Base-by-base conservation (phyloP, 2,797 vertebrate genomes). In the Coregonus suidteri region DNA sequence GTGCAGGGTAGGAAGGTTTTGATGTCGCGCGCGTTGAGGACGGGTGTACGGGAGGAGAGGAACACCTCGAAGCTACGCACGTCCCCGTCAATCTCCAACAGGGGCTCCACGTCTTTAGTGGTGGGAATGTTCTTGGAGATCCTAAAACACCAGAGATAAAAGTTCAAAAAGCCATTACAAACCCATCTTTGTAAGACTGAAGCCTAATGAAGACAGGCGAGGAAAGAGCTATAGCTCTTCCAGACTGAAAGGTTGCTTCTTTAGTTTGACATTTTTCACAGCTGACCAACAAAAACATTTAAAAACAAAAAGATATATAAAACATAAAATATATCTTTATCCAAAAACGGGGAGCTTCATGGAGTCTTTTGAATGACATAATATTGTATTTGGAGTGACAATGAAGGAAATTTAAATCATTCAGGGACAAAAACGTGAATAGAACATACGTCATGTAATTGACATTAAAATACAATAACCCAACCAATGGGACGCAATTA, bases 91-190 rank as follows among this genome's bases (percentile, higher is more conserved):
- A 99, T 99, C 94, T 99, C 98, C 85, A 99, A 94, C 54, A 99
- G 94, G 0, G 98, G 98, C 83, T 99, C 98, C 84, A 99, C 97
- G 74, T 99, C 98, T 89, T 99, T 99, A 31, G 97, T 99, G 75
- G 97, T 97, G 0, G 98, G 98, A 87, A 99, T 98, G 91, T 96
- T 98, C 92, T 97, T 98, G 3, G 96, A 96, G 90, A 99, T 96
- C 86, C 98, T 99, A 81, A 68, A 37, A 67, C 1, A 37, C 0
- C 71, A n/a, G 3, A 54, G 47, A 13, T 30, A 75, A 54, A 65
- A 11, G 14, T 6, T 64, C 5, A 51, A 31, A 65, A 16, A 74
- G 16, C 34, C 16, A 72, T 16, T 34, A 72, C 51, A 53, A 53
- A 53, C 52, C 31, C 31, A 34, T 34, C n/a, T 75, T 47, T n/a